Base-by-base conservation (phyloP, 2,888 invertebrate species). In the Morpho achilles region DNA sequence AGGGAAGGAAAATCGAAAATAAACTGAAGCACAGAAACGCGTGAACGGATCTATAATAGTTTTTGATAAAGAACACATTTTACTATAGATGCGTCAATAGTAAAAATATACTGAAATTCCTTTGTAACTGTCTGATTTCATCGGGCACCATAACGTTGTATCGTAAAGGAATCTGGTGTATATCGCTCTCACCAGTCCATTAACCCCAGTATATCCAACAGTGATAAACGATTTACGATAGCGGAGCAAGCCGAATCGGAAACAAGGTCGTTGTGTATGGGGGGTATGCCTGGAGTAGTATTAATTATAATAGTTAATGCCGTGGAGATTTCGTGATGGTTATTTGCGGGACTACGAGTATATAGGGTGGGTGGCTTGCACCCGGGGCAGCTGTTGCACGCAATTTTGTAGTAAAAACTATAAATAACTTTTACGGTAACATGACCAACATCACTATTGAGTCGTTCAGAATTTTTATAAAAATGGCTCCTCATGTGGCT, bases 141-240 rank as follows among this genome's bases (percentile, higher is more conserved):
- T 42, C 39, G 45, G 50, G 46, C 50, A 56, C 45, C 42, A 54
- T 61, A 48, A 53, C 23, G 23, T 23, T 48, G 56, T 62, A 60
- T 61, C 58, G 62, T 51, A 53, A 67, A 64, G 58, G 68, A 71
- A 75, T 79, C 84, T 87, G 84, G 73, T 66, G 66, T 76, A 68
- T 71, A 70, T 86, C 70, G 72, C 70, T 81, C 74, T 74, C 83
- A 79, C 75, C 82, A 78, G 82, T 73, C 77, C 74, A 76, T 82
- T 79, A 80, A 79, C 76, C 78, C 75, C 74, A 75, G 76, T 75
- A 75, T 77, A 74, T 72, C 73, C 63, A 49, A 59, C 63, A 71
- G 77, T 81, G 82, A 79, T 83, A 84, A 88, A 82, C 82, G 83
- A 87, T 88, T 86, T 82, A 84, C 79, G 76, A 79, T 75, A 76